These are phyloP conservation scores for Crypturellus undulatus DNA, from an alignment of 2,113 vertebrate species.

Conservation along the genomic window DNA sequence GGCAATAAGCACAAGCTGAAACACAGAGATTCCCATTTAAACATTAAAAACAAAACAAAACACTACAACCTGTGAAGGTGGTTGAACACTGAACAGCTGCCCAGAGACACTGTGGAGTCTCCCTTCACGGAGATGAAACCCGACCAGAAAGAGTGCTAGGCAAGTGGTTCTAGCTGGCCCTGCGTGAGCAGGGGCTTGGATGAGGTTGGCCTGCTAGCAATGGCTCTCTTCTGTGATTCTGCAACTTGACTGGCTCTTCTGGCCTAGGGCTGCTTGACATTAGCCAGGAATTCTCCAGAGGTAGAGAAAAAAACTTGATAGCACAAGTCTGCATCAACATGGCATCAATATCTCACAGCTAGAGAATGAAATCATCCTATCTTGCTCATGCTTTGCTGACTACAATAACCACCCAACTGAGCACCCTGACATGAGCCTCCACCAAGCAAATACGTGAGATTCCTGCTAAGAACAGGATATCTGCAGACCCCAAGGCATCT, in stretches of 20 bases:
- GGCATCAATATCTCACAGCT: not conserved
- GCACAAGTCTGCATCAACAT: not conserved
- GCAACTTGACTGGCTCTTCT: not conserved
- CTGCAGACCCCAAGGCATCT: not conserved
- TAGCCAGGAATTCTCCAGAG: not conserved
- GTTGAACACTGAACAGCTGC: not conserved
- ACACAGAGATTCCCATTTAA: not conserved
- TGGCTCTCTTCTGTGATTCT: not conserved
- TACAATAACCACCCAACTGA: not conserved
- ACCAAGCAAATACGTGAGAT: fast-evolving
- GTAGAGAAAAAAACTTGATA: not conserved
- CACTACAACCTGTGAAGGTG: not conserved
- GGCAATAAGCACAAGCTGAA: not conserved
- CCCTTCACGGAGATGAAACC: not conserved
- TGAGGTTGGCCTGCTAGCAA: fast-evolving
- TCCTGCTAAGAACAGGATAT: fast-evolving
- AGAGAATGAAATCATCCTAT: not conserved
- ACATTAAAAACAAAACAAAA: not conserved
- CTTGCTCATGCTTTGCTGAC: not conserved
- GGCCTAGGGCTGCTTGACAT: not conserved
- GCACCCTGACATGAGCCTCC: not conserved
- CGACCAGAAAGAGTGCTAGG: fast-evolving
- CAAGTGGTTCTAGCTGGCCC: not conserved
- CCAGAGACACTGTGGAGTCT: not conserved
- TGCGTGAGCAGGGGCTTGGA: not conserved